phyloP scores from a whole-genome alignment of 2,113 vertebrate genomes.

The Perca flavescens region DNA sequence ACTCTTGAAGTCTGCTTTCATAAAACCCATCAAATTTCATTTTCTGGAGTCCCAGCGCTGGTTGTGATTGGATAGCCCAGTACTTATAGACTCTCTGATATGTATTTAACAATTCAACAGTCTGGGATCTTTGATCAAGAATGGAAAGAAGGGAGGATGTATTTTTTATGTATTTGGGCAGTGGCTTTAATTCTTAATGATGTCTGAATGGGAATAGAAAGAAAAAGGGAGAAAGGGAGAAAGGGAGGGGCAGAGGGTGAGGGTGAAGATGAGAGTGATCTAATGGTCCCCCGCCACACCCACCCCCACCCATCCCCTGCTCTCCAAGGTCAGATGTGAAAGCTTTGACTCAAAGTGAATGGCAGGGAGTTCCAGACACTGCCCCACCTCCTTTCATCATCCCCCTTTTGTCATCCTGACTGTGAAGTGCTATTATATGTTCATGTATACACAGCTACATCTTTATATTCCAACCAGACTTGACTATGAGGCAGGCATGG shows the following conservation, averaged over 20 bases:
- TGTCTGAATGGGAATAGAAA: slow-evolving; percentile 30
- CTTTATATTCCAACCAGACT: not conserved
- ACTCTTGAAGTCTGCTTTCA: slow-evolving; percentile 3
- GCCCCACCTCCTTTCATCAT: not conserved
- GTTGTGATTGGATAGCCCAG: slow-evolving; percentile 11
- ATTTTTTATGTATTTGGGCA: slow-evolving; percentile 41
- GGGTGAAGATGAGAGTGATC: slow-evolving; percentile 46
- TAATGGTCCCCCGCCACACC: slow-evolving; percentile 28
- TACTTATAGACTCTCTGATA: not conserved
- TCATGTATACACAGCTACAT: not conserved
- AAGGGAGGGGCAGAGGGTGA: slow-evolving; percentile 1
- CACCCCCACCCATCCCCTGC: not conserved
- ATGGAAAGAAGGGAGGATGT: slow-evolving; percentile 27
- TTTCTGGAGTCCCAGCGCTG: slow-evolving; percentile 7
- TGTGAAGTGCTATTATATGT: not conserved
- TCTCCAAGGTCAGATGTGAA: slow-evolving; percentile 47
- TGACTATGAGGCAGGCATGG: no score
- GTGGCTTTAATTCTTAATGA: slow-evolving; percentile 58
- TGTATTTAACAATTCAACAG: slow-evolving; percentile 4
- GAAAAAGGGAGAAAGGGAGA: not conserved
- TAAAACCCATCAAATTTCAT: slow-evolving; percentile 19
- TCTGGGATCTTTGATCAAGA: slow-evolving; percentile 20
- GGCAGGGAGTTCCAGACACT: not conserved
- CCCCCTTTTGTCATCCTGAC: not conserved
- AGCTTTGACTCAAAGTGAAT: slow-evolving; percentile 33